Evolutionary conservation across 2,888 invertebrate genomes (phyloP).

Genomic region (Pharmacophagus antenor): DNA sequence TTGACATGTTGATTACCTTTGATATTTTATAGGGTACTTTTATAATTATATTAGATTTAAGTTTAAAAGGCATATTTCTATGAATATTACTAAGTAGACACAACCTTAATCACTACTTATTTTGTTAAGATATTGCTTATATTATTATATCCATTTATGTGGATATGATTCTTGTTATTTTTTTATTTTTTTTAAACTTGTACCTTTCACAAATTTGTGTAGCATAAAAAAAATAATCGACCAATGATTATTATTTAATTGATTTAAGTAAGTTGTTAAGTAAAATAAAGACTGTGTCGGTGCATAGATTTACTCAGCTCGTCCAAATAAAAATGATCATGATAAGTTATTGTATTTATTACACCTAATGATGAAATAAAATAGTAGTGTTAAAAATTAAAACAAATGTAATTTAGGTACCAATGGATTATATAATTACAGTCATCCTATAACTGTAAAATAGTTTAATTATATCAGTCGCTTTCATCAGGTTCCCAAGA

Average conservation of each 20-base stretch:
- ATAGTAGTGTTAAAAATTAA: not conserved
- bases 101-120: conserved; percentile 8
- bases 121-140: conserved; percentile 15
- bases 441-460: too few relatives aligned
- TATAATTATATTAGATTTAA: not conserved
- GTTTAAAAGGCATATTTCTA: conserved; percentile 1
- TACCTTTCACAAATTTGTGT: too few relatives aligned
- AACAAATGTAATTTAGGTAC: not conserved
- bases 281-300: not conserved
- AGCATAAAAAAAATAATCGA: too few relatives aligned
- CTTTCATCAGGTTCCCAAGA: too few relatives aligned
- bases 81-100: conserved; percentile 1
- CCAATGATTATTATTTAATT: not conserved
- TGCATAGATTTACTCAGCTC: not conserved
- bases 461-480: too few relatives aligned
- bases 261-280: not conserved
- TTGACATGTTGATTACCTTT: not conserved
- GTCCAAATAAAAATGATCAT: not conserved
- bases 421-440: too few relatives aligned
- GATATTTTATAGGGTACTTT: not conserved
- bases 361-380: not conserved
- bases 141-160: not conserved
- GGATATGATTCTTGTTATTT: not conserved
- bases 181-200: not conserved
- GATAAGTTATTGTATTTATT: not conserved